phyloP scores from a whole-genome alignment of 2,797 vertebrate genomes.

The Aotus griseimembra region DNA sequence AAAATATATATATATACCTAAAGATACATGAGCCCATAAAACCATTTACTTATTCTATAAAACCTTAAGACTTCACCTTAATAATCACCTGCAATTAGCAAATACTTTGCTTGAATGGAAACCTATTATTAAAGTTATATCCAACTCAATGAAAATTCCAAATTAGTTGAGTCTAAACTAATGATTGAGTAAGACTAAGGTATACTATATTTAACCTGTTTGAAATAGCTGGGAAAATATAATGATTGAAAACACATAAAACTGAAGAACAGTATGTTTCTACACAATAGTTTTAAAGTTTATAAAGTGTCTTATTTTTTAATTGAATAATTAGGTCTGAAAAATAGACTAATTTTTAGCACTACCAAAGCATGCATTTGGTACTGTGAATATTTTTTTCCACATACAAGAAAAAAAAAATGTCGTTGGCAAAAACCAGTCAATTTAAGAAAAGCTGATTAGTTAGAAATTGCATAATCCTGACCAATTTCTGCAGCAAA shows the following conservation, averaged over 20 bases:
- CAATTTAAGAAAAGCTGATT: constrained; percentile 54
- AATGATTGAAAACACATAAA: neutral
- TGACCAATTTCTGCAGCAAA: neutral
- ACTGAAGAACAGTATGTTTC: neutral
- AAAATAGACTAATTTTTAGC: constrained; percentile 7
- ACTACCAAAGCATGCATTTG: neutral
- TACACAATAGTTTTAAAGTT: neutral
- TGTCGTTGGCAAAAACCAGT: constrained; percentile 23
- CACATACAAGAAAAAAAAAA: neutral
- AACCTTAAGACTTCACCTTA: constrained; percentile 14
- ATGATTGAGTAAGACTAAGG: neutral
- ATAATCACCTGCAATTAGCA: constrained; percentile 44
- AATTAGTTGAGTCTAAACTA: neutral
- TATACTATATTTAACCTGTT: neutral
- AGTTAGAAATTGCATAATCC: constrained; percentile 43
- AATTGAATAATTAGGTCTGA: neutral
- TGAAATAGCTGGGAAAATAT: constrained; percentile 20
- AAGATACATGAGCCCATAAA: constrained; percentile 14
- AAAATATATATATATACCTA: neutral
- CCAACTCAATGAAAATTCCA: constrained; percentile 20
- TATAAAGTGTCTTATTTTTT: neutral
- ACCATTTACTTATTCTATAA: constrained; percentile 40
- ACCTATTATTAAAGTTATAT: neutral
- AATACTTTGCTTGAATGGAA: constrained; percentile 18
- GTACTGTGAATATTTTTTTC: neutral